These are phyloP conservation scores for Andrena fulva DNA, from an alignment of 2,888 invertebrate species.

Conservation along the genomic window DNA sequence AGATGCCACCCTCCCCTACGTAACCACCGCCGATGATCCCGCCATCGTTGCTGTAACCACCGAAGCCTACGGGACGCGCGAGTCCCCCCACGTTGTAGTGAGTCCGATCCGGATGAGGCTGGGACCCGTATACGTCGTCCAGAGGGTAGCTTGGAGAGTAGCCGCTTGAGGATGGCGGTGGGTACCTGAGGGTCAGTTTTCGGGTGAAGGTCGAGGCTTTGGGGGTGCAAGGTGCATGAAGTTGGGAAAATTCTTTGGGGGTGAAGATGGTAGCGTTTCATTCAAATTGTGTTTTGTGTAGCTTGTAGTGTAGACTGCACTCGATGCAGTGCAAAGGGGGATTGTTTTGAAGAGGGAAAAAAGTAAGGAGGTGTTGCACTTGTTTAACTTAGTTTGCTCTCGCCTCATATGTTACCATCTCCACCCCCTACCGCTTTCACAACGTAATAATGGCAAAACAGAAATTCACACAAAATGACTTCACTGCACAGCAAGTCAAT, in stretches of 20 bases:
- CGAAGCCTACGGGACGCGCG: slow-evolving; percentile 75
- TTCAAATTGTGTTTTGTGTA: too few species aligned
- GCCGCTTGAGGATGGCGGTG: slow-evolving; percentile 54
- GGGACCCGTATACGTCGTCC: slow-evolving; percentile 77
- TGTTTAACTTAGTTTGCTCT: too few species aligned
- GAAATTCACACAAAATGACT: too few species aligned
- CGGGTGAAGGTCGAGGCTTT: too few species aligned
- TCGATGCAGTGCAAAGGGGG: too few species aligned
- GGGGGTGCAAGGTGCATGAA: not conserved
- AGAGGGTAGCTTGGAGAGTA: slow-evolving; percentile 70
- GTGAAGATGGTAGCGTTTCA: too few species aligned
- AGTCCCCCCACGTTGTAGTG: slow-evolving; percentile 71
- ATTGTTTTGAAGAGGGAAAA: too few species aligned
- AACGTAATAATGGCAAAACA: too few species aligned
- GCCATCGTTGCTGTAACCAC: slow-evolving; percentile 78
- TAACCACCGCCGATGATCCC: slow-evolving; percentile 81
- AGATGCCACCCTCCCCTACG: slow-evolving; percentile 81
- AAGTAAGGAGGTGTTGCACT: too few species aligned
- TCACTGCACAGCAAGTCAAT: not conserved
- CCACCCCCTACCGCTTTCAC: too few species aligned
- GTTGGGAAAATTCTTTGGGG: too few species aligned
- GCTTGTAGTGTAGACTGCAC: not conserved
- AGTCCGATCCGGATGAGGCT: slow-evolving; percentile 79
- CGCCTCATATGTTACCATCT: too few species aligned
- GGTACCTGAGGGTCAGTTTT: slow-evolving; percentile 33